These are phyloP conservation scores for Drosophila percnosoma DNA, from an alignment of 2,888 invertebrate species.

Conservation along the genomic window DNA sequence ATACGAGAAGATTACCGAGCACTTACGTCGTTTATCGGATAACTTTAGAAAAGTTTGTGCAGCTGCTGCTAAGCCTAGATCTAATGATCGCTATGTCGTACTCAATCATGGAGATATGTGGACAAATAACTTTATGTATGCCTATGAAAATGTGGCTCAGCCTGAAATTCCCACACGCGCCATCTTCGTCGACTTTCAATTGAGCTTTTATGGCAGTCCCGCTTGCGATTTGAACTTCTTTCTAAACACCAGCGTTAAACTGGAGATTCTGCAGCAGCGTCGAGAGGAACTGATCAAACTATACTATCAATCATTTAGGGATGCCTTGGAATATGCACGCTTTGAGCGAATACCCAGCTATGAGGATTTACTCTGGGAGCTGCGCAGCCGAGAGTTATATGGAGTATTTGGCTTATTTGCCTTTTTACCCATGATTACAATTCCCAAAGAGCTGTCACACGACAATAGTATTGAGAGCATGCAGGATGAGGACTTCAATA, in stretches of 20 bases:
- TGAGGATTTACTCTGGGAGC: conserved; percentile 73
- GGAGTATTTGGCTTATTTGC: conserved; percentile 76
- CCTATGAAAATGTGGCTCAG: conserved; percentile 76
- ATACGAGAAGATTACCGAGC: conserved; percentile 83
- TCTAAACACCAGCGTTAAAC: conserved; percentile 71
- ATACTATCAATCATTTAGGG: conserved; percentile 70
- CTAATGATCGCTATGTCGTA: conserved; percentile 79
- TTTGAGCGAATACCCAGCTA: conserved; percentile 72
- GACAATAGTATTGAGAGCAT: conserved; percentile 73
- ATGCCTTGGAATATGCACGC: conserved; percentile 67
- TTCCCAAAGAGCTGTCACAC: conserved; percentile 71
- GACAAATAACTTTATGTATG: conserved; percentile 86
- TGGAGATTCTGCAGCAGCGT: conserved; percentile 61
- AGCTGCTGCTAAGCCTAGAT: conserved; percentile 53
- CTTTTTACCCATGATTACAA: conserved; percentile 77
- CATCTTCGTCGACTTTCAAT: conserved; percentile 82
- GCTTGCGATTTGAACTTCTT: conserved; percentile 82
- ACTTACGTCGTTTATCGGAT: conserved; percentile 68
- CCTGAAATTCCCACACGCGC: conserved; percentile 70
- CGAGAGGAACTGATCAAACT: conserved; percentile 69
- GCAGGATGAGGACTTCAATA: conserved; percentile 57
- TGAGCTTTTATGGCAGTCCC: conserved; percentile 76
- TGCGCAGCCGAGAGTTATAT: conserved; percentile 76
- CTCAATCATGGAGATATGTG: conserved; percentile 86
- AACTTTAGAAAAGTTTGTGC: conserved; percentile 59